phyloP scores from a whole-genome alignment of 2,113 vertebrate genomes.

The Dasyornis broadbenti region DNA sequence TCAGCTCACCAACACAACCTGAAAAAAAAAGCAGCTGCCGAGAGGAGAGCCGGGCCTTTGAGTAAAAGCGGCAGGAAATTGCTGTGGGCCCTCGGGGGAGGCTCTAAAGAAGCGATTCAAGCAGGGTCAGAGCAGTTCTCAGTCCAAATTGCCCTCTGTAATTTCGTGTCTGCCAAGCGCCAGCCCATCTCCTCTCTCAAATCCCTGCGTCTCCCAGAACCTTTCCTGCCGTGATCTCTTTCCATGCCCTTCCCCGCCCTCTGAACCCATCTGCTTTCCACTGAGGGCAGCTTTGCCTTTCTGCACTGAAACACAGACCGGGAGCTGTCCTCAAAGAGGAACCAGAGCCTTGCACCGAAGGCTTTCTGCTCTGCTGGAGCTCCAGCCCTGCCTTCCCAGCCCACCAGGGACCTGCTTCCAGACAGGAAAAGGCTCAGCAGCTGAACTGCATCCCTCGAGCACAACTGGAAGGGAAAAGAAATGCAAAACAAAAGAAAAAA shows the following conservation, averaged over 20 bases:
- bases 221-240: neutral
- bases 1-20: neutral
- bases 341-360: neutral
- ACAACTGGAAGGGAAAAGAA: neutral
- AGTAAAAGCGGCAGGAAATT: constrained; percentile 34
- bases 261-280: neutral
- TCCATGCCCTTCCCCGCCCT: neutral
- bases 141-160: neutral
- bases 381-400: neutral
- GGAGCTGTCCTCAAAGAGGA: neutral
- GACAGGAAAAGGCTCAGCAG: neutral
- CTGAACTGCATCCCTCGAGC: neutral
- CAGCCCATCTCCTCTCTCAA: neutral
- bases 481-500: neutral
- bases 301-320: neutral
- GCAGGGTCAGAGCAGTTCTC: neutral
- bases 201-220: neutral
- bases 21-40: neutral
- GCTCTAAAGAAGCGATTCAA: neutral
- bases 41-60: neutral
- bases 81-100: neutral
- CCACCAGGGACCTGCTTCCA: neutral
- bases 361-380: neutral
- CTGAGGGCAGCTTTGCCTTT: neutral
- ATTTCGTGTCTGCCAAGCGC: neutral